A percentile compares a stretch with the other conserved stretches of the same genome.
phyloP scores from a whole-genome alignment of 2,113 vertebrate species.

The Dromas ardeola region DNA sequence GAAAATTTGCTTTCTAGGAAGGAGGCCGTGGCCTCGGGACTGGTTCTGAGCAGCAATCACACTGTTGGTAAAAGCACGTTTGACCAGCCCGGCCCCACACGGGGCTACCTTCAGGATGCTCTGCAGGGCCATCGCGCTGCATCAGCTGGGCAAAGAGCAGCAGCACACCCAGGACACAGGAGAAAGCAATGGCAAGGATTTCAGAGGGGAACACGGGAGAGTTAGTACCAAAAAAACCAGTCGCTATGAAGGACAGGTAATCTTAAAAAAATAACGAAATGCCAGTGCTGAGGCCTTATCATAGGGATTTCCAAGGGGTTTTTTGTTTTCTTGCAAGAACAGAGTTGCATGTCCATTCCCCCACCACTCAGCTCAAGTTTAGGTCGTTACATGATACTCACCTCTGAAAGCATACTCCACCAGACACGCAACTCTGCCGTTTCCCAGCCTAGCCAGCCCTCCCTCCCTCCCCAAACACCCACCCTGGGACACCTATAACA shows the following conservation, averaged over 20 bases:
- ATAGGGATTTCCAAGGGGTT: accelerated
- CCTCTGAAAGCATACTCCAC: background rate
- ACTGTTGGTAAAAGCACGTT: background rate
- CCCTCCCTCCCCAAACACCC: background rate
- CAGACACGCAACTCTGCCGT: background rate
- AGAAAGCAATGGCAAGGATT: background rate
- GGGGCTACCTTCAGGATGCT: background rate
- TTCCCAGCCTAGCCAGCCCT: background rate
- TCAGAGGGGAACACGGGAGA: background rate
- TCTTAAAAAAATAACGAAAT: background rate
- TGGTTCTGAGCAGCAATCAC: background rate
- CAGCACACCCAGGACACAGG: background rate
- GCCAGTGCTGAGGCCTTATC: background rate
- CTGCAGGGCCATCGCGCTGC: accelerated
- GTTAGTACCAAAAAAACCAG: background rate
- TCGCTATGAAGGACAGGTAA: no score
- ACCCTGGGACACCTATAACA: accelerated
- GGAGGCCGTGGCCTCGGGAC: accelerated
- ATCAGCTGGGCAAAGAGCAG: background rate
- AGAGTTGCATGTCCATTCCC: background rate
- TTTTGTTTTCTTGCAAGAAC: background rate
- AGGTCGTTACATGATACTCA: background rate
- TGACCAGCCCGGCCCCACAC: accelerated
- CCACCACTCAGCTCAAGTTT: background rate
- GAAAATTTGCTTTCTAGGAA: background rate